Evolutionary conservation across 1,140 invertebrate species (phyloP), one percentile per base, ranked within the genome.

Genomic region (Euborellia annulipes): DNA sequence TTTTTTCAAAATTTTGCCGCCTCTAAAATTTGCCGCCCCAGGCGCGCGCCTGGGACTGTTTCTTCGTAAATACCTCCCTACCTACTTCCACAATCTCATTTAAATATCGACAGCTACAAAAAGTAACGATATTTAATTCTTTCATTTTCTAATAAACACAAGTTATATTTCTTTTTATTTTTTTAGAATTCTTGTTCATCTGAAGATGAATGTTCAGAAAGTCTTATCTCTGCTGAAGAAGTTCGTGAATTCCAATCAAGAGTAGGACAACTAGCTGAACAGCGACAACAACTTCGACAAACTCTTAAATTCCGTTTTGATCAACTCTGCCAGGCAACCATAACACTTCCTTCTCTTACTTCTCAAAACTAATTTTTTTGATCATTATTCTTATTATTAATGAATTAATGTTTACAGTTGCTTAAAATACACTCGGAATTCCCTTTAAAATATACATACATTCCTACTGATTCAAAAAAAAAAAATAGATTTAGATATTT

Each of bases 181-280:
- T 59, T 56, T 30, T 47, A 77, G 72, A 69, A 76, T 55, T 72
- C 68, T 13, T 60, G 66, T 62, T 73, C 76, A 54, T 82, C 81
- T 47, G 83, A 85, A 52, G 61, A 61, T 22, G 82, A 85, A 50
- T 72, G 78, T 53, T 73, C 75, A 49, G 65, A 73, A 54, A 78
- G 76, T 71, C 82, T 79, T 67, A 90, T 91, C 69, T 83, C 86
- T 42, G 74, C 79, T 51, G 86, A 90, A 65, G 87, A 90, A 62
- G 80, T 91, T 37, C 65, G 78, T 62, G 72, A 76, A 62, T 87
- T 86, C 57, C 80, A 82, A 66, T 79, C 79, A 27, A 76, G 78
- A 52, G 75, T 79, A 60, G 65, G 62, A 51, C 76, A 83, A 57
- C 72, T 87, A 52, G 75, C 75, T 49, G 76, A 85, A 54, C 77